Percentiles rank a stretch among this genome's conserved stretches.
These are phyloP conservation scores for Calephelis perditalis DNA, from an alignment of 2,888 invertebrate genomes.

Conservation along the genomic window DNA sequence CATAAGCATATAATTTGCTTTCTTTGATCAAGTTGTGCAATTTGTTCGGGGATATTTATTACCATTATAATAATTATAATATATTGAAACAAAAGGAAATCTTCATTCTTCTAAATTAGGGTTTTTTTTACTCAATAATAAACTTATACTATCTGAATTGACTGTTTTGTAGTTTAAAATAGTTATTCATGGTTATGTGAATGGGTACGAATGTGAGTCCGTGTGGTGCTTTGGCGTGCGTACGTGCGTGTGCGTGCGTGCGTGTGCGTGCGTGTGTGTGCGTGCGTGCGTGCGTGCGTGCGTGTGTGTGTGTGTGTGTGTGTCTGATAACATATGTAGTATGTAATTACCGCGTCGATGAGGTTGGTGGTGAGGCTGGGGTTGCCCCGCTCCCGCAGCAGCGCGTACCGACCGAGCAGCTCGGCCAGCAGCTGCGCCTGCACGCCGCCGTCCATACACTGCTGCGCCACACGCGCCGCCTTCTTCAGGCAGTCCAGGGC, in stretches of 20 bases:
- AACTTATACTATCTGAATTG: too few species aligned
- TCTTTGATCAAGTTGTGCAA: too few species aligned
- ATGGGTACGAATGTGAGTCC: too few species aligned
- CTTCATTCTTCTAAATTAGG: too few species aligned
- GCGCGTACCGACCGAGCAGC: conserved; percentile 94
- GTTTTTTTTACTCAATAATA: too few species aligned
- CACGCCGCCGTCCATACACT: conserved; percentile 98
- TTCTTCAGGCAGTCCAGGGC: conserved; percentile 97
- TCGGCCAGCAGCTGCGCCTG: conserved; percentile 98
- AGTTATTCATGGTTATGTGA: too few species aligned
- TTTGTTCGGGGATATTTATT: too few species aligned
- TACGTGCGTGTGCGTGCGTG: conserved; percentile 6
- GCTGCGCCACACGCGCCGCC: conserved; percentile 95
- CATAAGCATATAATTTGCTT: too few species aligned
- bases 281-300: not conserved
- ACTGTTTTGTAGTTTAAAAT: too few species aligned
- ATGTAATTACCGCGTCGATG: conserved; percentile 68
- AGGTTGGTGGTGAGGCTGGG: conserved; percentile 73
- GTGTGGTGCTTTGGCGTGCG: not conserved
- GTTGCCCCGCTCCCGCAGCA: conserved; percentile 94
- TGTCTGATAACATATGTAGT: not conserved
- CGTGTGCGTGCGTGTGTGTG: not conserved
- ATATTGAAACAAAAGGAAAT: too few species aligned
- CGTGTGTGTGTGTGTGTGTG: conserved; percentile 8
- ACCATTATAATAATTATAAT: too few species aligned